phyloP scores from a whole-genome alignment of 2,797 vertebrate species.

The Acrossocheilus fasciatus region DNA sequence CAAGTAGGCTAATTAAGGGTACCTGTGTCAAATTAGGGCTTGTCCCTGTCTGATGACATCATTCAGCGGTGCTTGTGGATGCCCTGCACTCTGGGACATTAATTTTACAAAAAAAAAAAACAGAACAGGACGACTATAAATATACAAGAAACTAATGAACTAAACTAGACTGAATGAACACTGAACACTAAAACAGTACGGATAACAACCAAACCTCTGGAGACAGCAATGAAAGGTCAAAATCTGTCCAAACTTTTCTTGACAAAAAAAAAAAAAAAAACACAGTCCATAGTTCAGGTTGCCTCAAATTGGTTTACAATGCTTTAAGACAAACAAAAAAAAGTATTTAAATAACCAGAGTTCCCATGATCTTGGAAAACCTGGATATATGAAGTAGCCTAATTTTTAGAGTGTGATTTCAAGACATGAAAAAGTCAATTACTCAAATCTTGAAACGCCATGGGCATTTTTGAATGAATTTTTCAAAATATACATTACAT shows the following conservation, averaged over 20 bases:
- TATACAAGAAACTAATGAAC: background rate
- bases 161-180: background rate
- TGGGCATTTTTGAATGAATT: background rate
- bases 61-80: background rate
- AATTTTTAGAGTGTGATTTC: background rate
- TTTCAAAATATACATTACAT: background rate
- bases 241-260: background rate
- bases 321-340: background rate
- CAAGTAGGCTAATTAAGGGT: constrained; percentile 35
- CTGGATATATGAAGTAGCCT: background rate
- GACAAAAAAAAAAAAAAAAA: background rate
- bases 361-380: background rate
- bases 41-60: constrained; percentile 41
- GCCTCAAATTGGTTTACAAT: background rate
- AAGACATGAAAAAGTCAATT: background rate
- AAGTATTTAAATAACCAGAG: background rate
- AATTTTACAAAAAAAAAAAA: background rate
- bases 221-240: background rate
- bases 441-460: background rate
- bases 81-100: background rate
- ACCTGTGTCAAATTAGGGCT: constrained; percentile 39
- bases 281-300: no score
- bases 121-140: background rate
- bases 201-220: background rate
- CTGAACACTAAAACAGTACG: background rate